Evolutionary conservation across 2,888 invertebrate genomes (phyloP).

Genomic region (Drosophila kokeensis): DNA sequence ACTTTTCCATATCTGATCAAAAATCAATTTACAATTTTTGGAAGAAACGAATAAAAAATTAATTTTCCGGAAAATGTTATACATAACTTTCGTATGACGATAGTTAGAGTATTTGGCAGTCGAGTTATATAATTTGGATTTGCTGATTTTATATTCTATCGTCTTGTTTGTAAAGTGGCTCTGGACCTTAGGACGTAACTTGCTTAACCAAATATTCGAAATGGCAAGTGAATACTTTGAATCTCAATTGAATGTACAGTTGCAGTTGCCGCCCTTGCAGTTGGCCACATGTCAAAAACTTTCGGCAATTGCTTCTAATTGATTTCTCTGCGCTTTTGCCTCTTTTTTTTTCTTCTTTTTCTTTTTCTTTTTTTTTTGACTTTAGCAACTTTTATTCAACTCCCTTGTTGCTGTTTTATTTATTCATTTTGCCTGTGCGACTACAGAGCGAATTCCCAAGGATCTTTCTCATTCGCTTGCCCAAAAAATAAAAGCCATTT

Average conservation of each 20-base stretch:
- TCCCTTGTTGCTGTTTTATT: constrained; percentile 10
- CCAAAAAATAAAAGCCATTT: constrained; percentile 25
- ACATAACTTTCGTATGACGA: background rate
- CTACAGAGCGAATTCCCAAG: constrained; percentile 13
- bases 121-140: background rate
- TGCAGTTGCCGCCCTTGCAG: constrained; percentile 18
- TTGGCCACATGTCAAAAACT: constrained; percentile 34
- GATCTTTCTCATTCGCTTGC: constrained; percentile 13
- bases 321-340: constrained; percentile 42
- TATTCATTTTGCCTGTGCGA: constrained; percentile 39
- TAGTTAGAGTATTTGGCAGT: constrained; percentile 4
- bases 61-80: background rate
- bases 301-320: constrained; percentile 53
- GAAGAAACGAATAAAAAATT: background rate
- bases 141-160: constrained; percentile 2
- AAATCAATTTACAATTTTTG: background rate
- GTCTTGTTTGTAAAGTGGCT: background rate
- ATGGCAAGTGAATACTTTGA: constrained; percentile 33
- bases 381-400: constrained; percentile 11
- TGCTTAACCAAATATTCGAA: constrained; percentile 17
- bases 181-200: constrained; percentile 7
- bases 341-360: background rate
- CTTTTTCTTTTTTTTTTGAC: constrained; percentile 13
- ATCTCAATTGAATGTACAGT: constrained; percentile 42
- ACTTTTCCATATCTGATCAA: background rate